Evolutionary conservation across 2,888 invertebrate genomes (phyloP), one percentile per base, ranked within the genome.

Genomic region (Serrognathus titanus): DNA sequence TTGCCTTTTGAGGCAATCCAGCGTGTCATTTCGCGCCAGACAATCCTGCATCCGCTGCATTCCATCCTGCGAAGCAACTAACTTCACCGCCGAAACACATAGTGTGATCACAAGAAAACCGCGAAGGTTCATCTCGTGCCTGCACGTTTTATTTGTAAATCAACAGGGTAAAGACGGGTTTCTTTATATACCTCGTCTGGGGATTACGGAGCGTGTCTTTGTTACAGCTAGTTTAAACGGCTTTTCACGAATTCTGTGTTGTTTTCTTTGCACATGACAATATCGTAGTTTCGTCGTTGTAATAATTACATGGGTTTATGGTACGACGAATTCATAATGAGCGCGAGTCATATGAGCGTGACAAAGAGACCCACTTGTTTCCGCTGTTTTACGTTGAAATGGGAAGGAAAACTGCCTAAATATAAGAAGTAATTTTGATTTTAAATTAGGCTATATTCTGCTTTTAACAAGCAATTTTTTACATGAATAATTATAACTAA

Each of bases 1-100:
- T 60, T 75, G 72, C 55, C 73, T 74, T 53, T 78, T 78, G n/a
- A 83, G 59, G 60, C 83, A 83, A 20, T 76, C 57, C 20, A 71
- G 58, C 1, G 75, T 71, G 31, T 71, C 66, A 47, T 72, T 73
- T 45, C 66, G 66, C 35, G 62, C 59, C 20, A 79, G 64, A 60
- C 79, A 79, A 59, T 76, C 71, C 49, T 71, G 55, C n/a, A 71
- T 53, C 16, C 59, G 41, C 48, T 57, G 46, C n/a, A 54, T 12
- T 20, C 57, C 41, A 4, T 48, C 36, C 11, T 49, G 20, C 24
- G 7, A 31, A 31, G 24, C 24, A 3, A 31, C 24, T 31, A 7
- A 5, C 24, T 40, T n/a, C 8, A 39, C 13, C 7, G 35, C 31
- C 12, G 37, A n/a, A 31, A 47, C 39, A 31, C 47, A 13, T 16